A percentile compares a stretch with the other conserved stretches of the same genome.
Evolutionary conservation across 2,888 invertebrate genomes (phyloP).

Genomic region (Sinotaia quadrata): DNA sequence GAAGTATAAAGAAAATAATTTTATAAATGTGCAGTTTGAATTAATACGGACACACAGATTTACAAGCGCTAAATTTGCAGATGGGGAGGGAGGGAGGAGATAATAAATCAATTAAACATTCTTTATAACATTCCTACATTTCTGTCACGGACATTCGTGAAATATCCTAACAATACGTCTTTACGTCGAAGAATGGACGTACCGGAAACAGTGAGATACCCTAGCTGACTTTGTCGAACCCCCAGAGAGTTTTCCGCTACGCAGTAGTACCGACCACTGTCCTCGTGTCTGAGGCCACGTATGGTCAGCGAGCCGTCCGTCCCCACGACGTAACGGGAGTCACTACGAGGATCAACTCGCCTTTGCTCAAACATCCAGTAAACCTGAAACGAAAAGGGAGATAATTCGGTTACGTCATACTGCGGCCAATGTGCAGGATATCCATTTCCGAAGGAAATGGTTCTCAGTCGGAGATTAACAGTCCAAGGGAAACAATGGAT

Average conservation of each 20-base stretch:
- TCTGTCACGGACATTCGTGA: not conserved
- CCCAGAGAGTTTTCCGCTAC: slow-evolving; percentile 32
- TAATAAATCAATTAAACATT: too few relatives aligned
- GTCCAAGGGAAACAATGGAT: too few relatives aligned
- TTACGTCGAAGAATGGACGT: not conserved
- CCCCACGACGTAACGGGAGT: slow-evolving; percentile 18
- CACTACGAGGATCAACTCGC: slow-evolving; percentile 25
- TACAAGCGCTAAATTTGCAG: too few relatives aligned
- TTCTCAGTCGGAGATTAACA: too few relatives aligned
- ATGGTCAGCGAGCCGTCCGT: slow-evolving; percentile 31
- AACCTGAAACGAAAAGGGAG: too few relatives aligned
- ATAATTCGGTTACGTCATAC: too few relatives aligned
- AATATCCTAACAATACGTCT: not conserved
- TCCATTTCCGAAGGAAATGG: too few relatives aligned
- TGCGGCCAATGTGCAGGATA: too few relatives aligned
- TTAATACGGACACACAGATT: too few relatives aligned
- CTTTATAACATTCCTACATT: not conserved
- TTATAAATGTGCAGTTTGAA: too few relatives aligned
- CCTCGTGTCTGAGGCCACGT: slow-evolving; percentile 14
- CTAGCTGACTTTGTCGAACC: slow-evolving; percentile 7
- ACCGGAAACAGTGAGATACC: slow-evolving; percentile 30
- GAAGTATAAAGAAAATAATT: too few relatives aligned
- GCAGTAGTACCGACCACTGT: slow-evolving; percentile 37
- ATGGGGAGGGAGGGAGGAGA: too few relatives aligned
- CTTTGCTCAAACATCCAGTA: slow-evolving; percentile 34